Conservation (phyloP, 2,797 vertebrate genomes). For the Takifugu ocellatus region DNA sequence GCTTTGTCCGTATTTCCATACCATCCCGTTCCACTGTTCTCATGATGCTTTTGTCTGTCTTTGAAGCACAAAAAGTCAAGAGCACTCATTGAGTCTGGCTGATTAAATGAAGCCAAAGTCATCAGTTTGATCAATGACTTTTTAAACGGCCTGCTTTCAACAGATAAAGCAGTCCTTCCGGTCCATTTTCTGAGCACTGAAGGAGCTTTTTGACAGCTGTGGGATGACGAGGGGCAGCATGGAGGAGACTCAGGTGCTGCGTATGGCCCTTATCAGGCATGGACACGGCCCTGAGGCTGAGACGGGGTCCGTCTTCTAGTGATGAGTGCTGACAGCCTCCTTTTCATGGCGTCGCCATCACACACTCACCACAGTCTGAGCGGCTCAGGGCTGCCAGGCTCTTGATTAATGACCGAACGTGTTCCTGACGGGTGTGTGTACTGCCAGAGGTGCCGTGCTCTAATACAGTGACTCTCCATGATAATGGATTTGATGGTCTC, state of each 20-base stretch:
- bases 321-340: conserved; percentile 59
- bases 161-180: conserved; percentile 37
- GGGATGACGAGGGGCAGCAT: conserved; percentile 35
- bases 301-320: conserved; percentile 29
- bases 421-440: conserved; percentile 63
- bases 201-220: conserved; percentile 55
- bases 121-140: conserved; percentile 38
- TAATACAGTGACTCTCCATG: conserved; percentile 50
- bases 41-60: too few species aligned
- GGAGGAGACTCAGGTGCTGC: conserved; percentile 59
- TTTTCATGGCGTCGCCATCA: conserved; percentile 41
- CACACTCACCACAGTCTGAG: conserved; percentile 10
- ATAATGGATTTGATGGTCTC: conserved; percentile 71
- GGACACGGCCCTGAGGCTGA: conserved; percentile 42
- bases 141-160: conserved; percentile 19
- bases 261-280: conserved; percentile 64
- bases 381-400: too few species aligned
- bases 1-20: too few species aligned
- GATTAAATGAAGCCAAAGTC: conserved; percentile 2
- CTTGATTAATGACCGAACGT: conserved; percentile 49
- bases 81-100: too few species aligned
- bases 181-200: conserved; percentile 4
- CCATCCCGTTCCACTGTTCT: too few species aligned
- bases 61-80: too few species aligned
- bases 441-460: conserved; percentile 43